phyloP scores from a whole-genome alignment of 1,140 invertebrate genomes.

The Melitaea cinxia region DNA sequence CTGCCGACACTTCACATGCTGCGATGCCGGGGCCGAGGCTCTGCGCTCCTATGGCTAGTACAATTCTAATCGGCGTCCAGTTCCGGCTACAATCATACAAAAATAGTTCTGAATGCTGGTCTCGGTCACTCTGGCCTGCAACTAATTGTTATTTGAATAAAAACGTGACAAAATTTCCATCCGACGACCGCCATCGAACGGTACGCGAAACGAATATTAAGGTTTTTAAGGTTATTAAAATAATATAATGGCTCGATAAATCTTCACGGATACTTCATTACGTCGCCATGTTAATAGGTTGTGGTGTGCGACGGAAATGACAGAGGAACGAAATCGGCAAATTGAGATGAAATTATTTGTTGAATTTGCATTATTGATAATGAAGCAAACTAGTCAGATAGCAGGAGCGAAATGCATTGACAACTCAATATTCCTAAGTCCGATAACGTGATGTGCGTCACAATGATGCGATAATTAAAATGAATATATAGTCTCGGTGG shows the following conservation, averaged over 20 bases:
- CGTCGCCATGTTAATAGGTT: constrained; percentile 1
- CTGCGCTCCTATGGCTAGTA: constrained; percentile 12
- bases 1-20: constrained; percentile 19
- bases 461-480: constrained; percentile 2
- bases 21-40: not conserved
- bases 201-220: constrained; percentile 51
- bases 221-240: constrained; percentile 44
- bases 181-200: constrained; percentile 32
- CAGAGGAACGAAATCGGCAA: not conserved
- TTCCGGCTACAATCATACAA: constrained; percentile 43
- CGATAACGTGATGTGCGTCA: not conserved
- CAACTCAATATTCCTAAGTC: not conserved
- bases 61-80: constrained; percentile 26
- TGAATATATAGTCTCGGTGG: not conserved
- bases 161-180: constrained; percentile 49
- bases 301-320: not conserved
- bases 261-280: constrained; percentile 25
- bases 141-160: constrained; percentile 72
- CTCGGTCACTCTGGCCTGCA: constrained; percentile 40
- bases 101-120: constrained; percentile 34
- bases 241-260: constrained; percentile 42
- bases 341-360: constrained; percentile 6
- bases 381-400: not conserved
- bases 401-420: not conserved
- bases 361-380: not conserved